Evolutionary conservation across 2,888 invertebrate species (phyloP), one percentile per base, ranked within the genome.

Genomic region (Stenolophus ochropezus): DNA sequence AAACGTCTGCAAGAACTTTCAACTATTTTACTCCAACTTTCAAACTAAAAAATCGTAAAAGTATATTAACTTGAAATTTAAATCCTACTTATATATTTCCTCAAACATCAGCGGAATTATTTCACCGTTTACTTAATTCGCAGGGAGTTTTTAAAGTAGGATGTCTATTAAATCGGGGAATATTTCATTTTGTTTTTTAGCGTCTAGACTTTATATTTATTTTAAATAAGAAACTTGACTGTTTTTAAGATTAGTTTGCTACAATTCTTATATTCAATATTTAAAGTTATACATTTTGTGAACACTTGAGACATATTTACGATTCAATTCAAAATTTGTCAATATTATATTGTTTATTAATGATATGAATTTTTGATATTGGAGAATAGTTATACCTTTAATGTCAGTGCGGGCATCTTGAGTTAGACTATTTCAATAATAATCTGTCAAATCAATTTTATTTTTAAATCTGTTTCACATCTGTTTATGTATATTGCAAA

Each of bases 41-140:
- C 0, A 23, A 61, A 61, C 21, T 61, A 61, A 61, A 61, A 23
- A 61, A 61, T 61, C 21, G 14, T 61, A 61, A 61, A 61, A 61
- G 23, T 23, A 61, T 61, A 14, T 61, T 25, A 61, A 61, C 23
- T 61, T 25, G n/a, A 61, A 58, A 61, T 61, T 61, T 61, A 61
- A 61, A 61, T 61, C 61, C 61, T 61, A 25, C 61, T 61, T 61
- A 61, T 61, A 61, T 61, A 25, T 61, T 61, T 61, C 61, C n/a
- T 8, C n/a, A 61, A 61, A 14, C 61, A 61, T n/a, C 61, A 61
- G 25, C 8, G 61, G 4, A 61, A 25, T 61, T 14, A 61, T 61
- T 61, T 23, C 25, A 14, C 14, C 61, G 25, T 20, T 18, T 53
- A 53, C 23, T 25, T 25, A 25, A 25, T 61, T 61, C 61, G n/a